Evolutionary conservation across 1,140 invertebrate genomes (phyloP).

Genomic region (Drosophila tristis): DNA sequence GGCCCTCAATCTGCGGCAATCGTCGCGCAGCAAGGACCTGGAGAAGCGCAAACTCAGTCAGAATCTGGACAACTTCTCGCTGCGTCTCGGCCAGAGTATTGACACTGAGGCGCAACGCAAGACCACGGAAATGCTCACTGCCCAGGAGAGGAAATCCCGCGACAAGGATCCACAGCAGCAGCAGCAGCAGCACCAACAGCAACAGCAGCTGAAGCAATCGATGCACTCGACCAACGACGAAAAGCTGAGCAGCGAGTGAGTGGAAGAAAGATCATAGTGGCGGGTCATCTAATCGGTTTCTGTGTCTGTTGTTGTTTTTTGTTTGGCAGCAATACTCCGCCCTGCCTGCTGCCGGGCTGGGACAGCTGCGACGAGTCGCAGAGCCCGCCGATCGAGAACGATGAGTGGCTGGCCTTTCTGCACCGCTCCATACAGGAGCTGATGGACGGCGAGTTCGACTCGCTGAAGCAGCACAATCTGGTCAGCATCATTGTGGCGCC

Average conservation of each 20-base stretch:
- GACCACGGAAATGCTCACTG: constrained; percentile 52
- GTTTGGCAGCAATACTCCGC: constrained; percentile 70
- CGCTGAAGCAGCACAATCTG: constrained; percentile 89
- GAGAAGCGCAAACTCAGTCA: constrained; percentile 84
- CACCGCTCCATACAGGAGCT: constrained; percentile 89
- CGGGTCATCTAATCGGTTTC: background rate
- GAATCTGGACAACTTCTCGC: constrained; percentile 84
- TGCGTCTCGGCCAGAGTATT: constrained; percentile 86
- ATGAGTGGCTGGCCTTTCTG: constrained; percentile 92
- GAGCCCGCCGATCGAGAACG: constrained; percentile 90
- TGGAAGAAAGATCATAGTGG: background rate
- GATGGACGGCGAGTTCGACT: constrained; percentile 90
- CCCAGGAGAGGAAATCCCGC: constrained; percentile 43
- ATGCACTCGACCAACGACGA: constrained; percentile 81
- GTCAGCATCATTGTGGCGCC: constrained; percentile 90
- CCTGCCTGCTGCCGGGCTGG: constrained; percentile 81
- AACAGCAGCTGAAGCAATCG: constrained; percentile 48
- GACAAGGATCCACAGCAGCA: constrained; percentile 16
- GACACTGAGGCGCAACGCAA: constrained; percentile 57
- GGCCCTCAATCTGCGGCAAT: constrained; percentile 39
- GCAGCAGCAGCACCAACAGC: constrained; percentile 14
- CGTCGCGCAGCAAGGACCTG: constrained; percentile 71
- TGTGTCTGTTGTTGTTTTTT: background rate
- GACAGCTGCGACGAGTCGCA: constrained; percentile 83
- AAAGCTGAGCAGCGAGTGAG: constrained; percentile 75